phyloP scores from a whole-genome alignment of 2,113 vertebrate species.

The Trichomycterus rosablanca region DNA sequence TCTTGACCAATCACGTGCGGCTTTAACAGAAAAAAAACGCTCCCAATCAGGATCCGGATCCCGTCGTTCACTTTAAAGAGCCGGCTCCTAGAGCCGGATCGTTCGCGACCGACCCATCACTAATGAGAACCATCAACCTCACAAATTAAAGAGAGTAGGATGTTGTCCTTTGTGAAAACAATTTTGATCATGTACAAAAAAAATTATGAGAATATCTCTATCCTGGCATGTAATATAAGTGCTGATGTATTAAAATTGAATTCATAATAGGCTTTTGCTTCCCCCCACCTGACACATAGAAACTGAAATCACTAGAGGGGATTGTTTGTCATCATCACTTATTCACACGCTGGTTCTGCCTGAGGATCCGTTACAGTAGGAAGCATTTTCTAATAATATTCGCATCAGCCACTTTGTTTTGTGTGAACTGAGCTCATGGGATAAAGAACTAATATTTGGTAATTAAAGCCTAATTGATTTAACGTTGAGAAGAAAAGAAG shows the following conservation, averaged over 20 bases:
- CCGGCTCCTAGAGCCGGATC: no score
- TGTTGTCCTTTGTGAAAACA: background rate
- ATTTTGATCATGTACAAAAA: no score
- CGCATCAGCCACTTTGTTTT: slow-evolving; percentile 23
- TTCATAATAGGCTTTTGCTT: background rate
- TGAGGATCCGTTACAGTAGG: slow-evolving; percentile 12
- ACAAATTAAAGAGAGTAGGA: background rate
- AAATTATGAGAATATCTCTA: background rate
- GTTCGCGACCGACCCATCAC: no score
- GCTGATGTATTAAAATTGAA: background rate
- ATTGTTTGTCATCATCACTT: slow-evolving; percentile 11
- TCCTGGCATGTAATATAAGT: background rate
- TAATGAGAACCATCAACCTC: no score
- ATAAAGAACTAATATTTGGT: slow-evolving; percentile 28
- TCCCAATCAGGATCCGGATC: no score
- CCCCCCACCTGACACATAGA: background rate
- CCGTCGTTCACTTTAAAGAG: no score
- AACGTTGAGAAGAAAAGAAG: no score
- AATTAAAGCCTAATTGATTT: no score
- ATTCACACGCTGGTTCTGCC: slow-evolving; percentile 17
- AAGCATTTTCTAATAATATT: slow-evolving; percentile 42
- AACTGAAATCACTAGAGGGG: slow-evolving; percentile 1
- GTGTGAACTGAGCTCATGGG: slow-evolving; percentile 28
- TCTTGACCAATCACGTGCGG: no score
- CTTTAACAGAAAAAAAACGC: no score